Base-by-base conservation (phyloP, 2,113 vertebrate genomes). In the Meriones unguiculatus region DNA sequence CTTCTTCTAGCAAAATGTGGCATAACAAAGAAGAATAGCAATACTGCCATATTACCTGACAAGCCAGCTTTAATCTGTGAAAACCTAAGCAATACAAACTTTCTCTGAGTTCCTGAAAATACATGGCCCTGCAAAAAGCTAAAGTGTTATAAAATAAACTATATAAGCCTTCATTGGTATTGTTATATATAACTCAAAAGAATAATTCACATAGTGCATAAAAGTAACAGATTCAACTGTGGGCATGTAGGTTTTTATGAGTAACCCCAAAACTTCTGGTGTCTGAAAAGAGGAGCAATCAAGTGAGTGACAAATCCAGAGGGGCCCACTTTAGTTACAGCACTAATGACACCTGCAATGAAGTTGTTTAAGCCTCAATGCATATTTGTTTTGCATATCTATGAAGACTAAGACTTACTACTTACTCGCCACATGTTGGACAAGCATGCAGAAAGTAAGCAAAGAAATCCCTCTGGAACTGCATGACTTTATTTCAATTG, bases 401-500 rank as follows among this genome's bases (percentile, higher is more conserved):
- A 9, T 20, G 11, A 46, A 22, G 54, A 87, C 41, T 87, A 64
- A 93, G 64, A 41, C 46, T 54, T 90, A 5, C 30, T 54, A 24
- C 46, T 46, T 46, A 46, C 46, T 46, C 5, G 54, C 30, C 64
- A 73, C 3, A 18, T 1, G 22, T 14, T 62, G 18, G 3, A 0
- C 25, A 89, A 76, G n/a, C 93, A 20, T 14, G 20, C 70, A 80
- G 85, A 80, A 20, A 78, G 35, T 30, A 89, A 67, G 17, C 8
- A 46, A 70, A 93, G 12, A 25, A 67, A 84, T 93, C 70, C 85
- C 35, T 73, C 73, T 62, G 70, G 80, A 93, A n/a, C 69, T 35
- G 86, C 89, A 70, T 92, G 52, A 8, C n/a, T 94, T 89, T 88
- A 88, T 94, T 96, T 94, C 72, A 81, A 52, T 38, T 86, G 35